Evolutionary conservation across 2,888 invertebrate genomes (phyloP).

Genomic region (Platycheirus albimanus): DNA sequence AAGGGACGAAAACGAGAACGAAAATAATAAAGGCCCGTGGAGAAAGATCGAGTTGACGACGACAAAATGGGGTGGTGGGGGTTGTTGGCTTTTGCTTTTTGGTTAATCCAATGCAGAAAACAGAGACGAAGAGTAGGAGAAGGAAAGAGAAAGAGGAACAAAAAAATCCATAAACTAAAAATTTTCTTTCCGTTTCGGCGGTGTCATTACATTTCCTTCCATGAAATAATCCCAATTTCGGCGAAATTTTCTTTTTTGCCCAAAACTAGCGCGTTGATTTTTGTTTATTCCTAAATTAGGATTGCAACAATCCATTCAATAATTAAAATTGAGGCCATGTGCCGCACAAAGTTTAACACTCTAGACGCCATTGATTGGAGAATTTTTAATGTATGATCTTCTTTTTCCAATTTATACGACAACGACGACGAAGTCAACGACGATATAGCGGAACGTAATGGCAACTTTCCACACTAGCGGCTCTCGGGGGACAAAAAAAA

Average conservation of each 20-base stretch:
- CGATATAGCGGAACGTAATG: constrained; percentile 67
- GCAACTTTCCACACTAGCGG: constrained; percentile 73
- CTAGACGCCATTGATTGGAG: constrained; percentile 71
- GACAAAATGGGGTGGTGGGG: constrained; percentile 60
- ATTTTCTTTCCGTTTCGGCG: constrained; percentile 36
- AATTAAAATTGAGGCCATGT: constrained; percentile 61
- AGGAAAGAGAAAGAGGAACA: constrained; percentile 14
- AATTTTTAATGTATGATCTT: constrained; percentile 47
- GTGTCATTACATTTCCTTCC: constrained; percentile 55
- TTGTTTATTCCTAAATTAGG: background rate
- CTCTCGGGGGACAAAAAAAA: constrained; percentile 35
- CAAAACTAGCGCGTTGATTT: background rate
- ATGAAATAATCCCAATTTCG: constrained; percentile 25
- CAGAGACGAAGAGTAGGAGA: constrained; percentile 20
- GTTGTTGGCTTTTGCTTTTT: no score
- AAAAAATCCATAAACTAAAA: constrained; percentile 64
- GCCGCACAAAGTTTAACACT: constrained; percentile 62
- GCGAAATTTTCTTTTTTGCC: constrained; percentile 17
- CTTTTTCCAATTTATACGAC: constrained; percentile 26
- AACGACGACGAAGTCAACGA: constrained; percentile 40
- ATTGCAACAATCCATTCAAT: background rate
- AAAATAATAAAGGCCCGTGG: constrained; percentile 17
- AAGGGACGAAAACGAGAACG: constrained; percentile 53
- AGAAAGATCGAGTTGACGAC: no score
- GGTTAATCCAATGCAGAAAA: constrained; percentile 52